Base-by-base conservation (phyloP, 2,113 vertebrate species). In the Clinocottus analis region DNA sequence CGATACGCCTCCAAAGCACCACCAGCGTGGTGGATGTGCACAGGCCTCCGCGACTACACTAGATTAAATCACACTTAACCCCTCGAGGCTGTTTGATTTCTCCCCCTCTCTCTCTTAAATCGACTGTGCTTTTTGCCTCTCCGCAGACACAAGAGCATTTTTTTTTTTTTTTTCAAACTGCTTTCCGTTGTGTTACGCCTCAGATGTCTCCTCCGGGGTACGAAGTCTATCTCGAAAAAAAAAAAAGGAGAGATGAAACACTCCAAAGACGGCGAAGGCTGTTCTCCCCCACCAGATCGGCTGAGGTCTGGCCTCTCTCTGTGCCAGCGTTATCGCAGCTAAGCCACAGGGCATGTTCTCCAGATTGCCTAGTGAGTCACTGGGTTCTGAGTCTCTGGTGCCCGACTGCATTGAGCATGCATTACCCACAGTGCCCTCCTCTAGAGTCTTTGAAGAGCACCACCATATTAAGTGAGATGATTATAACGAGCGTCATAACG, bases 351-450 rank as follows among this genome's bases (percentile, higher is more conserved):
- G 90, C 91, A 91, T 91, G 90, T 93, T 92, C 92, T 95, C 91
- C 92, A 94, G 92, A 93, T 93, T 93, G 93, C 91, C 84, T 90
- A 82, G 87, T 93, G 91, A 94, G 68, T 94, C 92, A 93, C 86
- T 65, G 74, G 86, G 82, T 82, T 85, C 85, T 72, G 87, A 90
- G 85, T 88, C 82, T 85, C 72, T 72, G 80, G 69, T 75, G 82
- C 82, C 37, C 85, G 76, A 79, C 79, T 43, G 83, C 63, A 72
- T 85, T 83, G 80, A 87, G 85, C 80, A 72, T 74, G 84, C 72
- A 39, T 91, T 86, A 74, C 85, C 88, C 83, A 75, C 79, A 45
- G 41, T 76, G 77, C 64, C 61, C 79, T 71, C 70, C 49, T 63
- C 25, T 6, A 61, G 71, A 82, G 72, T 16, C 67, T 66, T 66